Conservation (phyloP, 2,797 vertebrate genomes). For the Distichodus sexfasciatus region DNA sequence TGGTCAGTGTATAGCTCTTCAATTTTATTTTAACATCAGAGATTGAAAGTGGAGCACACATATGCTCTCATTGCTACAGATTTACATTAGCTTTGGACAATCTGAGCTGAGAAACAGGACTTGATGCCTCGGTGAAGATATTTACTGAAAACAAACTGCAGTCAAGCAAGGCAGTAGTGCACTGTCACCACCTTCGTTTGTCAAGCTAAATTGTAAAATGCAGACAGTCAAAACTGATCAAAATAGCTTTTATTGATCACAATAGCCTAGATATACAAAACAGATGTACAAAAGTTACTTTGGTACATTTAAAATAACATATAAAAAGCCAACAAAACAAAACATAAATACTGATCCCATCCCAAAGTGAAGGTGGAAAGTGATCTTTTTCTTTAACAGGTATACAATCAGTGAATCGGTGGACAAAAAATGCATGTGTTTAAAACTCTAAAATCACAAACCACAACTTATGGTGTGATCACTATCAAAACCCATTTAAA, state of each 20-base stretch:
- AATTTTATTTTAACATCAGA: too few relatives aligned
- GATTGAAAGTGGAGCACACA: too few relatives aligned
- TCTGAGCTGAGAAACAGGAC: neutral
- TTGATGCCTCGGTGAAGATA: neutral
- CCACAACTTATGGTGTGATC: neutral
- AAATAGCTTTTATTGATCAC: slow-evolving; percentile 36
- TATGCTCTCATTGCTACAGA: too few relatives aligned
- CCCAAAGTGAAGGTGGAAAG: slow-evolving; percentile 13
- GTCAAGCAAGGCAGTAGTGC: neutral
- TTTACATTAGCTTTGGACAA: too few relatives aligned
- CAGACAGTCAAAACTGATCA: neutral
- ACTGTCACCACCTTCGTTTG: neutral
- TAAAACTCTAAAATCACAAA: neutral
- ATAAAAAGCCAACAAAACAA: neutral
- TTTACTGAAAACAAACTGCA: neutral
- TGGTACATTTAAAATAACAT: slow-evolving; percentile 1
- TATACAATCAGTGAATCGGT: slow-evolving; percentile 30
- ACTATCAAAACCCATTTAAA: neutral
- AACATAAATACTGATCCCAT: slow-evolving; percentile 33
- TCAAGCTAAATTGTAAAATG: neutral
- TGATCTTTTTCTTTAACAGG: slow-evolving; percentile 11
- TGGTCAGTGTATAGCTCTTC: too few relatives aligned
- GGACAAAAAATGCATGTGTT: neutral
- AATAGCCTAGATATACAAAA: neutral
- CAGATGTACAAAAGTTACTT: neutral